phyloP scores from a whole-genome alignment of 1,140 invertebrate species.

The Trichoplusia ni region DNA sequence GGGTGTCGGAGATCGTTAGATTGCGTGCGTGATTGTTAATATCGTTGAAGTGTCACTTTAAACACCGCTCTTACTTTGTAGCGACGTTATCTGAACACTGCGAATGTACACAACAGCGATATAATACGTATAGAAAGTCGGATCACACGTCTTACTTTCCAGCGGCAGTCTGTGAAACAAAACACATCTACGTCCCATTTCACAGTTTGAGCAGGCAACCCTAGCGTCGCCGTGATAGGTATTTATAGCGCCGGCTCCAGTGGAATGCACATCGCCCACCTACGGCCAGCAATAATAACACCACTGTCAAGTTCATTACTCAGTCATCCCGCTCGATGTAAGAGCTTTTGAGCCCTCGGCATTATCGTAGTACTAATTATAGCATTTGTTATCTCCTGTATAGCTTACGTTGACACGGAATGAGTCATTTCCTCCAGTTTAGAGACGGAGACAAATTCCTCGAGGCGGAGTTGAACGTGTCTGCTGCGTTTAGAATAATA shows the following conservation, averaged over 20 bases:
- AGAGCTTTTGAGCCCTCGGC: conserved; percentile 21
- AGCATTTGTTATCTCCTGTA: conserved; percentile 35
- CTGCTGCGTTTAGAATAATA: conserved; percentile 20
- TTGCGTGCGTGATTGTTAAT: no score
- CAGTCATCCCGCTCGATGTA: conserved; percentile 42
- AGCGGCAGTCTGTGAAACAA: background rate
- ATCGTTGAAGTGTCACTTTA: no score
- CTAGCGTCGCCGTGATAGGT: conserved; percentile 40
- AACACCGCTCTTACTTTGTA: no score
- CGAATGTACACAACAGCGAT: no score
- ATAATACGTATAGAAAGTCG: no score
- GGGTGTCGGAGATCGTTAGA: no score
- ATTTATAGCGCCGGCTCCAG: conserved; percentile 51
- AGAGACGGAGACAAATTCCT: conserved; percentile 30
- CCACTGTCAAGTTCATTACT: conserved; percentile 67
- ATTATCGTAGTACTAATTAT: conserved; percentile 34
- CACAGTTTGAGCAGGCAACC: conserved; percentile 24
- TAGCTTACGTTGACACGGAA: conserved; percentile 29
- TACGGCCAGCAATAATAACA: conserved; percentile 51
- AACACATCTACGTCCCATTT: conserved; percentile 3
- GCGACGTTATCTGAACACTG: no score
- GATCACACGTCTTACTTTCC: background rate
- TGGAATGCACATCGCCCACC: conserved; percentile 56
- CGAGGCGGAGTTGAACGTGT: conserved; percentile 9
- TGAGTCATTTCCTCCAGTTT: conserved; percentile 36